These are phyloP conservation scores for Furcifer pardalis DNA, from an alignment of 2,797 vertebrate genomes.

Conservation along the genomic window DNA sequence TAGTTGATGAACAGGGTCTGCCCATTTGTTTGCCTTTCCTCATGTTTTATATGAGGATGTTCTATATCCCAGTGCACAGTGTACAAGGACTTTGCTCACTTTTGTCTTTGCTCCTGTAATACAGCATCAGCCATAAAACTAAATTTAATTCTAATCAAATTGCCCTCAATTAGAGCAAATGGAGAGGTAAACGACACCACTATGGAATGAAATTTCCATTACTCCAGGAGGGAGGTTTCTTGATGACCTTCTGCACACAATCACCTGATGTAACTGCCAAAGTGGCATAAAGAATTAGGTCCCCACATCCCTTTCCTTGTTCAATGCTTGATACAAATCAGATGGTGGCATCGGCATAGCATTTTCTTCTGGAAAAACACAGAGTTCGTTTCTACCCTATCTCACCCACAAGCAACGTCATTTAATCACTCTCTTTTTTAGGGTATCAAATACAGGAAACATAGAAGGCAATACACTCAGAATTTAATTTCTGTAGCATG, in stretches of 20 bases:
- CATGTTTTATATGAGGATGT: conserved; percentile 33
- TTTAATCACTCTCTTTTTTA: conserved; percentile 29
- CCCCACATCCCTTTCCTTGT: conserved; percentile 11
- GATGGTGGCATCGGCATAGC: conserved; percentile 20
- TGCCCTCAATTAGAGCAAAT: conserved; percentile 63
- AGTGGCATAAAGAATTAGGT: conserved; percentile 52
- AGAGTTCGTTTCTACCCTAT: background rate
- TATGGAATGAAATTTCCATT: conserved; percentile 58
- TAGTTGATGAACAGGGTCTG: background rate
- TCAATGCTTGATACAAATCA: conserved; percentile 41
- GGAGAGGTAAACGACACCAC: conserved; percentile 57
- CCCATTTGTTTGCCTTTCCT: background rate
- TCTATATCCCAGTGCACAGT: conserved; percentile 50
- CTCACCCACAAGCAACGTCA: background rate
- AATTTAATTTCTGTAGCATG: background rate
- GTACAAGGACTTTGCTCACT: conserved; percentile 21
- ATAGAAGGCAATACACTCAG: background rate
- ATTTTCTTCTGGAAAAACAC: conserved; percentile 22
- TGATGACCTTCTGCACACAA: conserved; percentile 47
- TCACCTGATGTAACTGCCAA: conserved; percentile 51
- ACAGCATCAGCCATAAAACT: conserved; percentile 50
- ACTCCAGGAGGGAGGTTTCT: conserved; percentile 31
- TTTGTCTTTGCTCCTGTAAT: conserved; percentile 30
- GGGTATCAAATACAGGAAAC: conserved; percentile 7
- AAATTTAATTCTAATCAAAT: conserved; percentile 65